Evolutionary conservation across 2,113 vertebrate genomes (phyloP).

Genomic region (Leucosticte australis): DNA sequence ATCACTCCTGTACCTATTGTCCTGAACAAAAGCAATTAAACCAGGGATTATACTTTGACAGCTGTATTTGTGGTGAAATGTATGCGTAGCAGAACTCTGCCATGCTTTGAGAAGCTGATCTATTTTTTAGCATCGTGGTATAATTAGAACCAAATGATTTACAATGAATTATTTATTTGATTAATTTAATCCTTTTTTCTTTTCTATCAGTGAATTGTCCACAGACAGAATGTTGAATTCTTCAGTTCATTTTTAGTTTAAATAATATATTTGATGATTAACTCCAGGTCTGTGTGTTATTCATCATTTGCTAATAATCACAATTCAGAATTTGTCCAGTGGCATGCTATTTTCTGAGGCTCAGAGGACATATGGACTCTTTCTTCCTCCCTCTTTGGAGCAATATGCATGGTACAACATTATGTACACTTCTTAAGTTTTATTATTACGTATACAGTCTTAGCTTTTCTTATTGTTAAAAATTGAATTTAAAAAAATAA

Average conservation of each 20-base stretch:
- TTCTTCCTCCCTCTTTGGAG: not conserved
- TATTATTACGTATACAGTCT: not conserved
- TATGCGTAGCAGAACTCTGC: not conserved
- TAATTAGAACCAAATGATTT: slow-evolving; percentile 39
- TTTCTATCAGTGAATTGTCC: slow-evolving; percentile 13
- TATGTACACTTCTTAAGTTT: not conserved
- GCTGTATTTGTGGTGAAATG: not conserved
- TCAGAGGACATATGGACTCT: not conserved
- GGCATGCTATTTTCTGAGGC: not conserved
- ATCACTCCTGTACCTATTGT: not conserved
- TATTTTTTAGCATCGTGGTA: slow-evolving; percentile 43
- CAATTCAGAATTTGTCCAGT: not conserved
- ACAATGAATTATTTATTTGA: slow-evolving; percentile 60
- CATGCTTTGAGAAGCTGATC: not conserved
- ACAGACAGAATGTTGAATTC: slow-evolving; percentile 5
- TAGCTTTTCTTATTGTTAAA: not conserved
- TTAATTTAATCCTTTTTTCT: slow-evolving; percentile 37
- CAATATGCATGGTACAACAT: not conserved
- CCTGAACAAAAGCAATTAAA: slow-evolving; percentile 49
- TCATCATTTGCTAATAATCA: not conserved
- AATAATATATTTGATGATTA: slow-evolving; percentile 27
- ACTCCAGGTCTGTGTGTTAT: not conserved
- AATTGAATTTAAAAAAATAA: not conserved
- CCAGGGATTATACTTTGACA: not conserved
- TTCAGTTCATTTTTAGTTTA: slow-evolving; percentile 46